Percentiles rank a stretch among this genome's conserved stretches.
These are phyloP conservation scores for Ophioderma brevispina DNA, from an alignment of 35 echinoderm and acorn worm species.

Conservation along the genomic window DNA sequence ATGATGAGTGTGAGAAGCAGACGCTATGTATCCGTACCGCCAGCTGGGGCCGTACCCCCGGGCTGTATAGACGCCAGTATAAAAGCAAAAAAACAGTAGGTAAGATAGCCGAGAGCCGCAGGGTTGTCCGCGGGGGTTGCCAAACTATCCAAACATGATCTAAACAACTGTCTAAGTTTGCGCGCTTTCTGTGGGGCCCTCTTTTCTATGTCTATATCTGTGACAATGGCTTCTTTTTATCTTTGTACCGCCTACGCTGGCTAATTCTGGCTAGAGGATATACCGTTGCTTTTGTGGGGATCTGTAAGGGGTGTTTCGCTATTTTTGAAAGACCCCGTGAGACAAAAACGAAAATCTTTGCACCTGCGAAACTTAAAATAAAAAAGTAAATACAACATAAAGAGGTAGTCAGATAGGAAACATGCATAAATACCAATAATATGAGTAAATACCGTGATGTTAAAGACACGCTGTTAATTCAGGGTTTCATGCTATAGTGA, in stretches of 20 bases:
- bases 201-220: slow-evolving; percentile 9
- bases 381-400: neutral
- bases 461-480: too few species aligned
- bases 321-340: neutral
- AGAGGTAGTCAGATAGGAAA: too few species aligned
- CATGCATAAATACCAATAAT: too few species aligned
- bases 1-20: slow-evolving; percentile 19
- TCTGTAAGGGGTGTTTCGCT: neutral
- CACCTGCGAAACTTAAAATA: slow-evolving; percentile 8
- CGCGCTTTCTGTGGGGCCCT: slow-evolving; percentile 24
- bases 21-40: slow-evolving; percentile 7
- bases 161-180: slow-evolving; percentile 7
- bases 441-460: too few species aligned
- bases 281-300: slow-evolving; percentile 26
- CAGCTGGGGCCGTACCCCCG: slow-evolving; percentile 25
- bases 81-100: neutral
- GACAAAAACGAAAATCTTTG: neutral
- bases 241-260: slow-evolving; percentile 39
- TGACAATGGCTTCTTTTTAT: slow-evolving; percentile 32
- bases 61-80: slow-evolving; percentile 17
- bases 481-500: too few species aligned
- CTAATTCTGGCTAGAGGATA: slow-evolving; percentile 28
- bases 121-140: slow-evolving; percentile 10
- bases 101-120: neutral
- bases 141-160: slow-evolving; percentile 31